These are phyloP conservation scores for Craterocephalus amniculus DNA, from an alignment of 2,797 vertebrate species.

Conservation along the genomic window DNA sequence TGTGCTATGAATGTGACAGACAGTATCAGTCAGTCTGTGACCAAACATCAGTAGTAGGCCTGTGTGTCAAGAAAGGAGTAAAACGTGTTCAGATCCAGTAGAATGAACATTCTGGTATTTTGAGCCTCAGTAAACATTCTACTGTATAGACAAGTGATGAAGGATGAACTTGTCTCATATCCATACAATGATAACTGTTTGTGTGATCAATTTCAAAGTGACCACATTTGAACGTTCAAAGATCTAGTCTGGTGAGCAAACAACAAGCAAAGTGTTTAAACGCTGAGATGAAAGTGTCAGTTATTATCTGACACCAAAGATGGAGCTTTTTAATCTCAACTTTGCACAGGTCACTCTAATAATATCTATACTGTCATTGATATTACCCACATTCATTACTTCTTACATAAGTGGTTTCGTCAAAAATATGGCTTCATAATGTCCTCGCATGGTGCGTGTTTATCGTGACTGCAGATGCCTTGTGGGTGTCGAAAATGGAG, in stretches of 20 bases:
- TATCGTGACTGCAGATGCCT: constrained; percentile 29
- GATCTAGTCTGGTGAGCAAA: too few relatives aligned
- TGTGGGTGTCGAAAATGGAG: constrained; percentile 19
- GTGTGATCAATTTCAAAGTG: background rate
- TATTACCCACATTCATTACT: background rate
- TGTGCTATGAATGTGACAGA: too few relatives aligned
- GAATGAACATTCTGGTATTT: background rate
- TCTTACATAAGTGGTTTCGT: background rate
- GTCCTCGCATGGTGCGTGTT: constrained; percentile 16
- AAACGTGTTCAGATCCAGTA: background rate
- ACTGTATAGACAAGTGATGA: background rate
- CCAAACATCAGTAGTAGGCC: too few relatives aligned
- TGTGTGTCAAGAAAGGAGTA: too few relatives aligned
- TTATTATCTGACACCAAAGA: too few relatives aligned
- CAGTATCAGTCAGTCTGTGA: too few relatives aligned
- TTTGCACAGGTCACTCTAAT: too few relatives aligned
- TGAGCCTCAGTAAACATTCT: background rate
- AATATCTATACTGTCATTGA: too few relatives aligned
- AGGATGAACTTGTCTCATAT: background rate
- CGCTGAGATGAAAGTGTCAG: too few relatives aligned
- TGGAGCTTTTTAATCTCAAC: too few relatives aligned
- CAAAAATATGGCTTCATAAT: background rate
- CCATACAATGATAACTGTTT: background rate
- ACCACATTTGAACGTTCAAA: too few relatives aligned
- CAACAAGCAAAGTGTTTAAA: too few relatives aligned